These are phyloP conservation scores for Leptinotarsa texana DNA, from an alignment of 1,140 invertebrate genomes.

Conservation along the genomic window DNA sequence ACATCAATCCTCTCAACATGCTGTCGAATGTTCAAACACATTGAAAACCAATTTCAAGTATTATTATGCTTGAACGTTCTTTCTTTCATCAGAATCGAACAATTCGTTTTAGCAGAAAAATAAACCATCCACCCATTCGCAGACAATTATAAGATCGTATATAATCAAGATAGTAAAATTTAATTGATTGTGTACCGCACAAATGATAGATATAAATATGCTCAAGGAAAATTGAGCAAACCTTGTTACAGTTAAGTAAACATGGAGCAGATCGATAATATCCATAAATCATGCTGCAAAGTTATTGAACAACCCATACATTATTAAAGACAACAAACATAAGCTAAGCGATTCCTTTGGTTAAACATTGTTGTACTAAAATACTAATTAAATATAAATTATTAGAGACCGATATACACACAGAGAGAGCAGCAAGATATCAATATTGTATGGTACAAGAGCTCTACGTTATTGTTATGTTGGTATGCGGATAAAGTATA, in stretches of 20 bases:
- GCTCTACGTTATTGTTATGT: conserved; percentile 18
- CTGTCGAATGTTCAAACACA: background rate
- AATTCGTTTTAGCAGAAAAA: background rate
- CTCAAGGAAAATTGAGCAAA: conserved; percentile 26
- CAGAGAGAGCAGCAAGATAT: conserved; percentile 22
- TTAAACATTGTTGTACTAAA: conserved; percentile 31
- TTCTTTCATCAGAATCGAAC: background rate
- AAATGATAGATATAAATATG: conserved; percentile 36
- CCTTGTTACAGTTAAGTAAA: conserved; percentile 34
- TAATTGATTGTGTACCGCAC: conserved; percentile 29
- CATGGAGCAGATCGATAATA: conserved; percentile 35
- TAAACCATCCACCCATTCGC: conserved; percentile 1
- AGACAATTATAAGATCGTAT: conserved; percentile 13
- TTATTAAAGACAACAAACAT: conserved; percentile 33
- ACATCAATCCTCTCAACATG: background rate
- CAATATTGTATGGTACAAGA: conserved; percentile 27
- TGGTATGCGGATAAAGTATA: conserved; percentile 26
- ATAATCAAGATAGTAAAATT: conserved; percentile 31
- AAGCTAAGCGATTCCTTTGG: conserved; percentile 31
- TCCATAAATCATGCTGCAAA: conserved; percentile 39
- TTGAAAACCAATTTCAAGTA: background rate
- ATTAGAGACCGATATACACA: conserved; percentile 25
- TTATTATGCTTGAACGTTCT: background rate
- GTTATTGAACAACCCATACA: conserved; percentile 31
- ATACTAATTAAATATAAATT: conserved; percentile 34